phyloP scores from a whole-genome alignment of 2,888 invertebrate species.

The Aleiodes testaceus region DNA sequence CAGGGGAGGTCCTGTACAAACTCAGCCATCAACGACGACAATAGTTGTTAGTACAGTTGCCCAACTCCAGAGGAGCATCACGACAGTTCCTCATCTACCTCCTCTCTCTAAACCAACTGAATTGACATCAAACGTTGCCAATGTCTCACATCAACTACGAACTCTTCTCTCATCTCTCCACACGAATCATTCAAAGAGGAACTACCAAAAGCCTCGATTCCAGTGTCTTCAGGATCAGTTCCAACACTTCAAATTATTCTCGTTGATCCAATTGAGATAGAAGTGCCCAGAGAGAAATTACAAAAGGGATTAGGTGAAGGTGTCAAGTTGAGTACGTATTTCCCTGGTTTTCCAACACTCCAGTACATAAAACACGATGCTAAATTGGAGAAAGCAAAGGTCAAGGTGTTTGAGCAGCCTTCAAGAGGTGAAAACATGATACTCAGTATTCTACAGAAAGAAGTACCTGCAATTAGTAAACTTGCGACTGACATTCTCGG shows the following conservation, averaged over 20 bases:
- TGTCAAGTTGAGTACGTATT: slow-evolving; percentile 80
- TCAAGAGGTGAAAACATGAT: slow-evolving; percentile 90
- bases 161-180: slow-evolving; percentile 79
- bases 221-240: slow-evolving; percentile 9
- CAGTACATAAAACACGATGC: slow-evolving; percentile 87
- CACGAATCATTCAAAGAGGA: slow-evolving; percentile 72
- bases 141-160: slow-evolving; percentile 81
- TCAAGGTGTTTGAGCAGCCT: slow-evolving; percentile 91
- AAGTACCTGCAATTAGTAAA: slow-evolving; percentile 73
- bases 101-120: slow-evolving; percentile 83
- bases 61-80: slow-evolving; percentile 67
- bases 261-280: slow-evolving; percentile 77
- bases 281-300: slow-evolving; percentile 76
- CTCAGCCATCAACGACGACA: slow-evolving; percentile 56
- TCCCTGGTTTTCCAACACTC: slow-evolving; percentile 95
- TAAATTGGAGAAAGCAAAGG: slow-evolving; percentile 70
- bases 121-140: slow-evolving; percentile 82
- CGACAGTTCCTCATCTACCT: slow-evolving; percentile 80
- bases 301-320: slow-evolving; percentile 83
- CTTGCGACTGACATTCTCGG: slow-evolving; percentile 81
- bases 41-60: slow-evolving; percentile 61
- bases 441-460: slow-evolving; percentile 76
- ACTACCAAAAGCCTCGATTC: slow-evolving; percentile 55
- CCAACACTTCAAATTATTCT: slow-evolving; percentile 63
- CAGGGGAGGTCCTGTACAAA: slow-evolving; percentile 49